A percentile compares a stretch with the other conserved stretches of the same genome.
These are phyloP conservation scores for Brienomyrus longianalis DNA, from an alignment of 2,113 vertebrate genomes.

Conservation along the genomic window DNA sequence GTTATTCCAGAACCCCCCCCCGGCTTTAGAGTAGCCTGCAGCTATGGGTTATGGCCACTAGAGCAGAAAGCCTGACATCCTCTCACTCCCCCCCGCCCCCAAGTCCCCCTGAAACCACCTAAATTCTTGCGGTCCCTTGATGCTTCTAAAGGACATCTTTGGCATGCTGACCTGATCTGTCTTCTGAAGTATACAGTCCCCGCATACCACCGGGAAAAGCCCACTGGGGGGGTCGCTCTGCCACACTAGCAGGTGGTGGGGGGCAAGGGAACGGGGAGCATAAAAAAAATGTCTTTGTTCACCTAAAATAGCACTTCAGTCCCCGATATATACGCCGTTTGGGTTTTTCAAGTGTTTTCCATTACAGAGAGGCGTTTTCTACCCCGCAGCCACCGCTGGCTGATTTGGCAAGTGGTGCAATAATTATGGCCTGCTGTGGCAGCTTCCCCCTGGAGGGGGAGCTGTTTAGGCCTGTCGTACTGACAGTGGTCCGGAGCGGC, in stretches of 20 bases:
- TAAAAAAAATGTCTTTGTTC: not conserved
- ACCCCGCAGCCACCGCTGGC: not conserved
- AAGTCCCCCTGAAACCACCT: constrained; percentile 45
- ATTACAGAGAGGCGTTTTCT: not conserved
- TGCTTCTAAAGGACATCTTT: constrained; percentile 19
- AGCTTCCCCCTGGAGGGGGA: not conserved
- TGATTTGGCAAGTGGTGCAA: not conserved
- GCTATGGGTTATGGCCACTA: constrained; percentile 53
- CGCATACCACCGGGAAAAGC: constrained; percentile 42
- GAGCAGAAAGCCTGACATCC: constrained; percentile 53
- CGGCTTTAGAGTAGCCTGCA: constrained; percentile 26
- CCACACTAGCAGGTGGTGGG: not conserved
- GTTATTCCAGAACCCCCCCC: constrained; percentile 46
- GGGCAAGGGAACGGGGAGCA: constrained; percentile 22
- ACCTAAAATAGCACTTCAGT: not conserved
- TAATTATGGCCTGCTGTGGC: not conserved
- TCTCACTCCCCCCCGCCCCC: constrained; percentile 13
- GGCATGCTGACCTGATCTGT: constrained; percentile 34
- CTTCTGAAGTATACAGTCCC: constrained; percentile 37
- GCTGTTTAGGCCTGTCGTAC: constrained; percentile 8
- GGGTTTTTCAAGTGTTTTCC: not conserved
- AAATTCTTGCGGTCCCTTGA: constrained; percentile 26
- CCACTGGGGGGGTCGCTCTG: constrained; percentile 42
- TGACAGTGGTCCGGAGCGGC: not conserved
- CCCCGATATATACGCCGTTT: not conserved